A percentile compares a stretch with the other conserved stretches of the same genome.
Evolutionary conservation across 2,113 vertebrate genomes (phyloP).

Genomic region (Tragulus kanchil): DNA sequence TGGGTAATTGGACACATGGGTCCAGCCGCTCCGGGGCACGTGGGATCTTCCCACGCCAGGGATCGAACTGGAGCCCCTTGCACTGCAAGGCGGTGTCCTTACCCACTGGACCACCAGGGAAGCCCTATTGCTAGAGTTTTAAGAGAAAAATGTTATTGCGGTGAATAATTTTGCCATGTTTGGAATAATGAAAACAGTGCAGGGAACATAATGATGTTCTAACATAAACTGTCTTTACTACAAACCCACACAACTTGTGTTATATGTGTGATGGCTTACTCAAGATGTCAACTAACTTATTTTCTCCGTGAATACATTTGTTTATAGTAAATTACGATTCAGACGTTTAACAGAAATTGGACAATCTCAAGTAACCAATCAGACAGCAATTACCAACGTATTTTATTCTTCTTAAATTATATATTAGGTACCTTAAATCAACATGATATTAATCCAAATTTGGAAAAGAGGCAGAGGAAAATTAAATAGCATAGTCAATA

Average conservation of each 20-base stretch:
- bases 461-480: background rate
- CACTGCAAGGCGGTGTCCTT: too few relatives aligned
- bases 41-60: too few relatives aligned
- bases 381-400: background rate
- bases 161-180: background rate
- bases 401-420: background rate
- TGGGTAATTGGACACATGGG: too few relatives aligned
- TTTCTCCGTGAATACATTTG: background rate
- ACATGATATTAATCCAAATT: background rate
- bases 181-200: background rate
- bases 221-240: constrained; percentile 28
- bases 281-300: background rate
- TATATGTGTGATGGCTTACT: background rate
- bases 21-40: too few relatives aligned
- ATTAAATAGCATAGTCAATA: background rate
- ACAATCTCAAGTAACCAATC: background rate
- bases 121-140: background rate
- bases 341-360: background rate
- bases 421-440: background rate
- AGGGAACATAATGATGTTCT: constrained; percentile 28
- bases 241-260: background rate
- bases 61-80: too few relatives aligned
- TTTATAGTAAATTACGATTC: background rate
- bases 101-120: background rate
- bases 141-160: background rate